Base-by-base conservation (phyloP, 1,140 invertebrate genomes). In the Radopholus similis region DNA sequence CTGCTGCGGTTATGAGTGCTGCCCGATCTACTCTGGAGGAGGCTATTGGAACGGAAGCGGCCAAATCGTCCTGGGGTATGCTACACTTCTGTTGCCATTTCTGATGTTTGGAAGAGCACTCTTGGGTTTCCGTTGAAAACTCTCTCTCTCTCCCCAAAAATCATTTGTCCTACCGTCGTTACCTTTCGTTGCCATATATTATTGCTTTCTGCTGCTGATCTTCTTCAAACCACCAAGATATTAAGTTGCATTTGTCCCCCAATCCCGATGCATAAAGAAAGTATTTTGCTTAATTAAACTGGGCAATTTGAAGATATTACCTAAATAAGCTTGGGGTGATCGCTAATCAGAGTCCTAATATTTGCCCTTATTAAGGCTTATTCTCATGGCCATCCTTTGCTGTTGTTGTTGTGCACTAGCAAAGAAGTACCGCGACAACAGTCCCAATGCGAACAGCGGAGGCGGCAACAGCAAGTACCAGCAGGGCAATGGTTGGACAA, bases 1-100 rank as follows among this genome's bases (percentile, higher is more conserved):
- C 13, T 74, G 73, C 51, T 74, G 73, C 44, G 73, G 73, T 11
- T 62, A 72, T 49, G 77, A 79, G 40, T 79, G 77, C 40, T 82
- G 77, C 30, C 70, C 64, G 13, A 65, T 63, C 21, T 54, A 55
- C 26, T 77, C 57, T 47, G 72, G 72, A 13, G 72, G 72, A n/a
- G 51, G 72, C 18, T 66, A 72, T n/a, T 28, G 60, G 30, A 70
- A 71, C 37, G 35, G 49, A 15, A 44, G 68, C 1, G 49, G 53
- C 4, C 66, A 67, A 47, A 38, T 68, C 18, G 66, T 55, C 23
- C 28, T 63, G 40, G 70, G 70, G 70, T 71, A 71, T 58, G 65
- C 70, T 21, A 35, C 21, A 21, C 15, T 62, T 26, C 47, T 62
- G 40, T 9, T 62, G 28, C 40, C 47, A 8, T 21, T 51, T 5